Evolutionary conservation across 2,888 invertebrate genomes (phyloP).

Genomic region (Drosophila paracracens): DNA sequence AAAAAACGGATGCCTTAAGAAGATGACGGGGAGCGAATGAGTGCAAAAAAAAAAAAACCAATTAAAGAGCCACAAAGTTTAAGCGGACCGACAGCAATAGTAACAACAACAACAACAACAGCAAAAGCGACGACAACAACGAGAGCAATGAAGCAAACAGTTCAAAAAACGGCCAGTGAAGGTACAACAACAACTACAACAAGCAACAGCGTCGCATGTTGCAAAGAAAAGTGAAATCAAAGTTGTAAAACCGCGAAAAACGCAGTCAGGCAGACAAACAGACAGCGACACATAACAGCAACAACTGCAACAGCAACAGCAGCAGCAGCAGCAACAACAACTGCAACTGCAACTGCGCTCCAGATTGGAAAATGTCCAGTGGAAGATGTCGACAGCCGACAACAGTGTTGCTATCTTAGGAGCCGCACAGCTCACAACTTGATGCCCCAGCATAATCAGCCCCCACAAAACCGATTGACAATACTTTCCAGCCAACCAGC

Average conservation of each 20-base stretch:
- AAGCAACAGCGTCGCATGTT: slow-evolving; percentile 70
- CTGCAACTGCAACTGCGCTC: slow-evolving; percentile 50
- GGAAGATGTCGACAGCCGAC: slow-evolving; percentile 69
- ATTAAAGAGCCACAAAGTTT: slow-evolving; percentile 81
- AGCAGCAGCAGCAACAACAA: slow-evolving; percentile 10
- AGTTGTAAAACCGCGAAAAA: slow-evolving; percentile 81
- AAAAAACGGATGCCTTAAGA: slow-evolving; percentile 71
- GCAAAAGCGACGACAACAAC: slow-evolving; percentile 43
- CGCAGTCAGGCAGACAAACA: slow-evolving; percentile 73
- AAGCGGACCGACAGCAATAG: slow-evolving; percentile 62
- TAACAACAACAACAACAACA: slow-evolving; percentile 22
- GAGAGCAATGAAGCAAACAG: slow-evolving; percentile 75
- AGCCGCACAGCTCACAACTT: slow-evolving; percentile 32
- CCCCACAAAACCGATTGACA: slow-evolving; percentile 60
- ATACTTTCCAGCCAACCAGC: slow-evolving; percentile 21
- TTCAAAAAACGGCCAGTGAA: slow-evolving; percentile 77
- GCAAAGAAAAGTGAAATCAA: slow-evolving; percentile 81
- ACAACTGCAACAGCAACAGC: slow-evolving; percentile 43
- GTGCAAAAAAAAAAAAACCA: slow-evolving; percentile 67
- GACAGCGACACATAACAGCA: slow-evolving; percentile 71
- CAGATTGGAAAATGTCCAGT: slow-evolving; percentile 71
- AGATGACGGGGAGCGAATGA: slow-evolving; percentile 60
- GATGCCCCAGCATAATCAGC: slow-evolving; percentile 48
- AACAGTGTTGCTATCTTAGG: slow-evolving; percentile 43
- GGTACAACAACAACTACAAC: slow-evolving; percentile 60